These are phyloP conservation scores for Rhinolophus ferrumequinum DNA, from an alignment of 2,113 vertebrate genomes.

Conservation along the genomic window DNA sequence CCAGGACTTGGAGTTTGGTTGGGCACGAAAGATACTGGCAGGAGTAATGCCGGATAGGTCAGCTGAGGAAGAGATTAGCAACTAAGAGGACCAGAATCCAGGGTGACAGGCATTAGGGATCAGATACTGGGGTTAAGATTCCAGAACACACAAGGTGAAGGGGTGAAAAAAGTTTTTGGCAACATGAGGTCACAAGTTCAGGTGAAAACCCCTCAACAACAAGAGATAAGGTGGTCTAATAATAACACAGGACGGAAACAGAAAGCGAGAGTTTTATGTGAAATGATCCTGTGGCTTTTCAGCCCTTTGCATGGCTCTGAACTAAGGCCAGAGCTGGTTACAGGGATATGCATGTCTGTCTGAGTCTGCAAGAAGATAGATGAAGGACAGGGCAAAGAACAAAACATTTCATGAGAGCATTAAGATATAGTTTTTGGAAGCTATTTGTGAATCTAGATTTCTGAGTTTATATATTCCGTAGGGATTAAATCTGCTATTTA, in stretches of 20 bases:
- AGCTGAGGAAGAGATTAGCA: slow-evolving; percentile 21
- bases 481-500: not conserved
- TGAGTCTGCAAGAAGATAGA: not conserved
- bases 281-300: not conserved
- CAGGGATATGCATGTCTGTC: not conserved
- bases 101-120: not conserved
- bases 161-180: slow-evolving; percentile 2
- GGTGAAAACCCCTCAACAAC: not conserved
- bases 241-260: not conserved
- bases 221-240: slow-evolving; percentile 34
- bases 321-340: not conserved
- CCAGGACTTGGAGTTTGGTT: not conserved
- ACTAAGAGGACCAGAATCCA: slow-evolving; percentile 13
- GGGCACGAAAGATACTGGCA: slow-evolving; percentile 32
- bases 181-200: slow-evolving; percentile 42
- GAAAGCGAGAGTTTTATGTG: not conserved
- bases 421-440: slow-evolving; percentile 33
- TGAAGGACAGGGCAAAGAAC: not conserved
- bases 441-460: not conserved
- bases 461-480: not conserved
- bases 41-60: slow-evolving; percentile 56
- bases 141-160: not conserved
- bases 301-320: not conserved
- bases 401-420: not conserved
- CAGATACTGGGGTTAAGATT: slow-evolving; percentile 31